phyloP scores from a whole-genome alignment of 2,113 vertebrate species.

The Rhea pennata region DNA sequence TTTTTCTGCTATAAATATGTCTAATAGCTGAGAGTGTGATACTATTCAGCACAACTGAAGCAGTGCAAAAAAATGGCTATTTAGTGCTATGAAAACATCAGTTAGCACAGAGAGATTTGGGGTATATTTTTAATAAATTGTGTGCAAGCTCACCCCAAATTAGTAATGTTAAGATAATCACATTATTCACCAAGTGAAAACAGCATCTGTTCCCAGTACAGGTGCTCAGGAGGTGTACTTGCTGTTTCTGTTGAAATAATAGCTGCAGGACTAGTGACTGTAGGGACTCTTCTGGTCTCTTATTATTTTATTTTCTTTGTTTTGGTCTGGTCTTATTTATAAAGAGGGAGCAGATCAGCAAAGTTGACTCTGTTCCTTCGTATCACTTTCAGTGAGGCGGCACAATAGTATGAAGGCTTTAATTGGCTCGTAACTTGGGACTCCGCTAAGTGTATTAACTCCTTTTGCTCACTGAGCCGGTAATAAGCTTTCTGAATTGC shows the following conservation, averaged over 20 bases:
- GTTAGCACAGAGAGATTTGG: background rate
- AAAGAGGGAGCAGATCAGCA: background rate
- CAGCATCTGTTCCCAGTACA: background rate
- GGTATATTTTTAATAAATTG: background rate
- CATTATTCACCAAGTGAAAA: background rate
- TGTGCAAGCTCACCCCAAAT: background rate
- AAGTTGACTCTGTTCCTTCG: background rate
- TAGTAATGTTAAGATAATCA: background rate
- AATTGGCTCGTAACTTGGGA: background rate
- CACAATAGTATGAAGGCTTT: background rate
- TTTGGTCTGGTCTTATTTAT: background rate
- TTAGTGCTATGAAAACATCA: background rate
- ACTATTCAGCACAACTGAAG: background rate
- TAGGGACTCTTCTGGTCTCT: background rate
- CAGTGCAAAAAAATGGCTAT: background rate
- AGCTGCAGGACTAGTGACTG: background rate
- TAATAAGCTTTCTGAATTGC: background rate
- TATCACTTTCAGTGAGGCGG: background rate
- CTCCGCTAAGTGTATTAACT: accelerated
- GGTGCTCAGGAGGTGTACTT: background rate
- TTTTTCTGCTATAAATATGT: background rate
- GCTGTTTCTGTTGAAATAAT: background rate
- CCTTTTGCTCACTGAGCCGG: background rate
- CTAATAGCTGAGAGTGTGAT: background rate
- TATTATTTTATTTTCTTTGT: background rate